Evolutionary conservation across 2,797 vertebrate species (phyloP).

Genomic region (Channallabes apus): DNA sequence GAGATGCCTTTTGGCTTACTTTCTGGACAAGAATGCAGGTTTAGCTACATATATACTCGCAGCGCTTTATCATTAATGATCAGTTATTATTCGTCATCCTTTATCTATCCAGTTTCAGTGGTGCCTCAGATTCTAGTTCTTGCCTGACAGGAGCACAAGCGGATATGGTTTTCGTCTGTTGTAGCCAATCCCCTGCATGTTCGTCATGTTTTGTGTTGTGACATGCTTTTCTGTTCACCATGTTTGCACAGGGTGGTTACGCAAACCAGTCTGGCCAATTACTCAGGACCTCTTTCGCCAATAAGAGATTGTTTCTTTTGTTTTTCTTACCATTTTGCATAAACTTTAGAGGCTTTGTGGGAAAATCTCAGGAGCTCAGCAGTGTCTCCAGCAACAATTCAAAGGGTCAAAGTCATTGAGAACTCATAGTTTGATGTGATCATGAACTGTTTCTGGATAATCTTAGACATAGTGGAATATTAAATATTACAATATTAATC

Average conservation of each 20-base stretch:
- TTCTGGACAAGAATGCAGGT: slow-evolving; percentile 96
- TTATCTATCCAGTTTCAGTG: neutral
- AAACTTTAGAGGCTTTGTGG: neutral
- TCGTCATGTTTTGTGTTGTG: no score
- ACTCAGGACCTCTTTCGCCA: neutral
- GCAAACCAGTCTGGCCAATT: neutral
- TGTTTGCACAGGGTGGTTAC: neutral
- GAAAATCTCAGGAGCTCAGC: neutral
- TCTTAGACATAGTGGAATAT: neutral
- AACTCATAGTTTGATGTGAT: neutral
- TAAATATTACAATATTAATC: neutral
- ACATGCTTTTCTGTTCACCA: no score
- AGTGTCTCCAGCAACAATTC: neutral
- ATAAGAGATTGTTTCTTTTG: neutral
- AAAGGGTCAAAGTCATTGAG: neutral
- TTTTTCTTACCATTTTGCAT: neutral
- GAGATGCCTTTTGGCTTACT: slow-evolving; percentile 96
- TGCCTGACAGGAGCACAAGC: neutral
- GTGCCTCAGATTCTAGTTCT: neutral
- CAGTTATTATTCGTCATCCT: neutral
- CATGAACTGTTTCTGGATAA: neutral
- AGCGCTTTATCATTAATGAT: neutral
- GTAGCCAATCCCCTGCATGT: neutral
- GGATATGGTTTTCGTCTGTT: neutral
- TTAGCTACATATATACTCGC: slow-evolving; percentile 21